Percentiles rank a stretch among this genome's conserved stretches.
phyloP scores from a whole-genome alignment of 2,113 vertebrate genomes.

The Martes martes region DNA sequence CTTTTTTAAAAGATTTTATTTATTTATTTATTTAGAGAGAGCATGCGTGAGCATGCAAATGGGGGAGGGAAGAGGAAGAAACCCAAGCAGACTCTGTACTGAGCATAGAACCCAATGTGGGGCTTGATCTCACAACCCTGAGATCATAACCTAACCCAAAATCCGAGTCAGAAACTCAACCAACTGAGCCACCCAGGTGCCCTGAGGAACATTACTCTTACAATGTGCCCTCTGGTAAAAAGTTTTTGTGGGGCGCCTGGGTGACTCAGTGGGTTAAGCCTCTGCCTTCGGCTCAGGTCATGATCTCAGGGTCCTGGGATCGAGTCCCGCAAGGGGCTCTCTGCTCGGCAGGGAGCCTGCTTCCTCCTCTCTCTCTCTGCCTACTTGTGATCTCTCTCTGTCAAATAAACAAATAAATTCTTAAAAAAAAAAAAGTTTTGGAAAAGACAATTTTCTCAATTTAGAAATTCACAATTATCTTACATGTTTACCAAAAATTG shows the following conservation, averaged over 20 bases:
- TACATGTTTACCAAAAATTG: neutral
- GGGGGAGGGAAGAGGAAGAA: neutral
- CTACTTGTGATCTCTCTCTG: no score
- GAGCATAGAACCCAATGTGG: neutral
- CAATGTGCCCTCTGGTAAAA: neutral
- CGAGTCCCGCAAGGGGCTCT: no score
- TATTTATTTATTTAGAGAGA: neutral
- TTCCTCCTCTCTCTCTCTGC: no score
- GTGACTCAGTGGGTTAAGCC: no score
- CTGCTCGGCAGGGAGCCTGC: no score
- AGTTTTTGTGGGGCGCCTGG: neutral
- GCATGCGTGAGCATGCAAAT: no score
- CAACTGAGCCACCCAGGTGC: neutral
- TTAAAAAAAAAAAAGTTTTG: neutral
- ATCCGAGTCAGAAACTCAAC: neutral
- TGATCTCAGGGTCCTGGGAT: no score
- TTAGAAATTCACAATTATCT: neutral
- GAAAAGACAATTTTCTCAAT: neutral
- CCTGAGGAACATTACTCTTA: neutral
- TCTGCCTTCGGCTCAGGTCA: no score
- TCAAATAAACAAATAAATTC: no score
- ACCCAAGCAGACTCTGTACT: neutral
- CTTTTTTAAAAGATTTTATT: neutral
- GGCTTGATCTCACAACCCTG: neutral
- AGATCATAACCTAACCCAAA: neutral